These are phyloP conservation scores for Sicus ferrugineus DNA, from an alignment of 2,888 invertebrate species.

Conservation along the genomic window DNA sequence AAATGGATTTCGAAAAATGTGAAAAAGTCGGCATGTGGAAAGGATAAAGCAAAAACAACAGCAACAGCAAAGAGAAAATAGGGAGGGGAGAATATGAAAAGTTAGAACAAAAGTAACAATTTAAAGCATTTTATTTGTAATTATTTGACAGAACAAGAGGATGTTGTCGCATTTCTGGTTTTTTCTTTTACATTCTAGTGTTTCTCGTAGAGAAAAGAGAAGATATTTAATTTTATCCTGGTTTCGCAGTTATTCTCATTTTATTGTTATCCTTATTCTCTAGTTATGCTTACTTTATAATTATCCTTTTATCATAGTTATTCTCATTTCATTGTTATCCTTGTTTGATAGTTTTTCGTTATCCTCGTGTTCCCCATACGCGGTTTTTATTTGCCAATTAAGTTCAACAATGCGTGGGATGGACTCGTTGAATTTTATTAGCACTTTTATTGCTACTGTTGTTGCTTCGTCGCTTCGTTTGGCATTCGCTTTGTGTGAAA, in stretches of 20 bases:
- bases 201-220: too few species aligned
- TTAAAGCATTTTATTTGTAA: constrained; percentile 25
- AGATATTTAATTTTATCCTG: too few species aligned
- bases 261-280: too few species aligned
- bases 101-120: constrained; percentile 29
- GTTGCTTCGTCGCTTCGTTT: neutral
- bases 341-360: too few species aligned
- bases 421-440: neutral
- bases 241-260: too few species aligned
- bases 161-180: too few species aligned
- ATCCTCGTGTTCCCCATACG: neutral
- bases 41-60: neutral
- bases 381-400: constrained; percentile 17
- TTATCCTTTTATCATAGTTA: too few species aligned
- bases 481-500: neutral
- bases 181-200: too few species aligned
- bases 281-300: too few species aligned
- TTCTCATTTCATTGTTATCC: too few species aligned
- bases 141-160: neutral
- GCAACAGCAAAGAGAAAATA: neutral
- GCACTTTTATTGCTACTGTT: neutral
- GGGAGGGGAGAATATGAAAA: neutral
- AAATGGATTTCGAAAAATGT: constrained; percentile 22
- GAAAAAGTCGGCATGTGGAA: neutral
- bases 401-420: constrained; percentile 7